Conservation (phyloP, 2,888 invertebrate species). For the Osmoderma eremita region DNA sequence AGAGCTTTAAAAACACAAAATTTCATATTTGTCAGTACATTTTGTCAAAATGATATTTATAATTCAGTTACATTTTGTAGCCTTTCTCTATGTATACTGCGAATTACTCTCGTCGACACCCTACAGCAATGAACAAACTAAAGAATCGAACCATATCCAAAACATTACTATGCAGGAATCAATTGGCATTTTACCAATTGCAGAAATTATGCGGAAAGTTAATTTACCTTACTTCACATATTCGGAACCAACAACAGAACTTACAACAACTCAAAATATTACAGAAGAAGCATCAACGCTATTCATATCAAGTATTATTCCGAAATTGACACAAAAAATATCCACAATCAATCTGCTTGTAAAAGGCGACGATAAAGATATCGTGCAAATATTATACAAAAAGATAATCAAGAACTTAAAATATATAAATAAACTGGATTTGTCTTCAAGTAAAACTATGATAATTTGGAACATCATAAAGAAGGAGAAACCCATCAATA, state of each 20-base stretch:
- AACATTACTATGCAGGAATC: conserved; percentile 14
- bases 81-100: neutral
- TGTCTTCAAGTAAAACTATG: conserved; percentile 42
- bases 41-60: conserved; percentile 23
- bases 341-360: conserved; percentile 39
- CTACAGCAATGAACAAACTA: neutral
- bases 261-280: conserved; percentile 6
- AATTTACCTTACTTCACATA: conserved; percentile 30
- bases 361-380: conserved; percentile 42
- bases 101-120: neutral
- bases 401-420: conserved; percentile 42
- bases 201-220: conserved; percentile 36
- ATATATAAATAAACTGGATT: conserved; percentile 38
- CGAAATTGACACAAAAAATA: neutral
- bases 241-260: conserved; percentile 2
- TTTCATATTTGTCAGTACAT: neutral
- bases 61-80: conserved; percentile 8
- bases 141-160: conserved; percentile 32
- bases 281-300: conserved; percentile 2
- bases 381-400: conserved; percentile 36
- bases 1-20: neutral
- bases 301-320: no score
- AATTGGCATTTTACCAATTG: conserved; percentile 38
- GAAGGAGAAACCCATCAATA: conserved; percentile 25
- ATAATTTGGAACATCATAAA: conserved; percentile 49